These are phyloP conservation scores for Periophthalmus modestus DNA, from an alignment of 2,113 vertebrate genomes.

Conservation along the genomic window DNA sequence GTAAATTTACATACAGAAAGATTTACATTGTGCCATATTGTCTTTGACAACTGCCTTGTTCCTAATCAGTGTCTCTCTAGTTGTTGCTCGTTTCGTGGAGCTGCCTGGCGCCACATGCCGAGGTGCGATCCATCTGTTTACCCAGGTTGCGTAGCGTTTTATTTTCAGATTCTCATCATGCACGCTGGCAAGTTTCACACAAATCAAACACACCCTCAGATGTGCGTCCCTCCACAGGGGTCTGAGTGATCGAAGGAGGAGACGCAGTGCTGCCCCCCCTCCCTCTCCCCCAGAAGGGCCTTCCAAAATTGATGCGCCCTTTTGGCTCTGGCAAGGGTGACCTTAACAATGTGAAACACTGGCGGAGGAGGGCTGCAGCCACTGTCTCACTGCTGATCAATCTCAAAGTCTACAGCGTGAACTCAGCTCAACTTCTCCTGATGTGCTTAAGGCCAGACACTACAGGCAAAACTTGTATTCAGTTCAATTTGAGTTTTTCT, in stretches of 20 bases:
- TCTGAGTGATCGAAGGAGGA: constrained; percentile 68
- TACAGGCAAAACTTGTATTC: no score
- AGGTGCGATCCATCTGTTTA: constrained; percentile 57
- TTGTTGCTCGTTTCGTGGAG: constrained; percentile 37
- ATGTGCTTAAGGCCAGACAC: constrained; percentile 11
- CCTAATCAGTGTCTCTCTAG: constrained; percentile 47
- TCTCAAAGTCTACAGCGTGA: constrained; percentile 46
- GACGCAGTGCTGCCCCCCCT: constrained; percentile 45
- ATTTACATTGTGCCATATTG: constrained; percentile 46
- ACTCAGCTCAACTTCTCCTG: constrained; percentile 38
- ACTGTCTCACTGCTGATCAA: constrained; percentile 63
- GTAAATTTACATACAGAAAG: not conserved
- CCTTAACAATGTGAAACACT: constrained; percentile 73
- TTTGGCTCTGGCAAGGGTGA: constrained; percentile 76
- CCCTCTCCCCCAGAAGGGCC: constrained; percentile 52
- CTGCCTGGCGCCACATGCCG: constrained; percentile 33
- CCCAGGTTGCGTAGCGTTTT: constrained; percentile 47
- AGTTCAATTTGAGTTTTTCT: no score
- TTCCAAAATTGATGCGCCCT: constrained; percentile 78
- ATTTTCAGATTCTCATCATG: constrained; percentile 68
- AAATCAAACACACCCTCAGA: constrained; percentile 74
- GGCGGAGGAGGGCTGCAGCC: constrained; percentile 58
- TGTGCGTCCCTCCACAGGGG: constrained; percentile 66
- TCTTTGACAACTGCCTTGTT: constrained; percentile 53
- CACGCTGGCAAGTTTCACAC: constrained; percentile 57